Percentiles rank a stretch among this genome's conserved stretches.
phyloP scores from a whole-genome alignment of 2,888 invertebrate genomes.

The Cheiracanthium punctorium region DNA sequence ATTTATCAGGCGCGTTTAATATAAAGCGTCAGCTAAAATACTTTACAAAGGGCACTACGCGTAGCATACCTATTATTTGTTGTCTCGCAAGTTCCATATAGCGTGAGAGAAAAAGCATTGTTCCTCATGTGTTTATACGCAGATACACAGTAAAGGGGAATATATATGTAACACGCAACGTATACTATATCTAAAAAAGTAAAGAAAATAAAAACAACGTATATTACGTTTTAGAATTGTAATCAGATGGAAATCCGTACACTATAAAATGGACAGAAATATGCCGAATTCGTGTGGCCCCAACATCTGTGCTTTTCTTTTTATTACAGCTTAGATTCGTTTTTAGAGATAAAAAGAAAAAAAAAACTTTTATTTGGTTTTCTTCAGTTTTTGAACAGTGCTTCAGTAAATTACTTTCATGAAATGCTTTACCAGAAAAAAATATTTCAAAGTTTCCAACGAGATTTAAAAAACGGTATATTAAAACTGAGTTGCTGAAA shows the following conservation, averaged over 20 bases:
- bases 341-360: not conserved
- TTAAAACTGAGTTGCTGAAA: too few relatives aligned
- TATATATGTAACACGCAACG: slow-evolving; percentile 46
- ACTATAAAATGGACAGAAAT: slow-evolving; percentile 18
- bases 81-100: too few relatives aligned
- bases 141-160: not conserved
- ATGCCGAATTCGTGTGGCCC: slow-evolving; percentile 42
- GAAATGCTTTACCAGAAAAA: not conserved
- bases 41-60: too few relatives aligned
- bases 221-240: slow-evolving; percentile 60
- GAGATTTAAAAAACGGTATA: not conserved
- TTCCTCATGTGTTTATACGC: not conserved
- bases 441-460: not conserved
- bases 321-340: not conserved
- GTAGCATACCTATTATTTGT: too few relatives aligned
- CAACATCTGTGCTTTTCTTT: too few relatives aligned
- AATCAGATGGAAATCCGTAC: slow-evolving; percentile 41
- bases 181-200: slow-evolving; percentile 23
- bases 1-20: too few relatives aligned
- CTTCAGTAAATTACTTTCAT: not conserved
- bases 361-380: not conserved
- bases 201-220: slow-evolving; percentile 54
- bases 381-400: not conserved
- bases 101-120: not conserved
- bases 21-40: too few relatives aligned